Evolutionary conservation across 1,140 invertebrate genomes (phyloP).

Genomic region (Drosophila subpulchrella): DNA sequence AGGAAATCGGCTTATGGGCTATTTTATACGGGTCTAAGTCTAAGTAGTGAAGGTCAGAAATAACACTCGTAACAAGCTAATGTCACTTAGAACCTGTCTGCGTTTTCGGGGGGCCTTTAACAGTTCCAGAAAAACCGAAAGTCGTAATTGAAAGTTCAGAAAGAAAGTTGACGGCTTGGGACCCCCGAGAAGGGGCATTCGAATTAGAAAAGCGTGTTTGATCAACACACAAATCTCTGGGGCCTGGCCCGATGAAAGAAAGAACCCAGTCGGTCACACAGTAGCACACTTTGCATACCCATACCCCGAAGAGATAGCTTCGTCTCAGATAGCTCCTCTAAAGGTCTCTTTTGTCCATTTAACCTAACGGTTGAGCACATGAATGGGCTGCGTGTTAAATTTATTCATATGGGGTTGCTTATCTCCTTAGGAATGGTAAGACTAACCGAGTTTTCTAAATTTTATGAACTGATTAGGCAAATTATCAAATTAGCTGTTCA

Average conservation of each 20-base stretch:
- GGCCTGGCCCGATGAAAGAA: constrained; percentile 21
- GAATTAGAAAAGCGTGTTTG: constrained; percentile 62
- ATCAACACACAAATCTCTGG: constrained; percentile 41
- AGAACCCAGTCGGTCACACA: constrained; percentile 52
- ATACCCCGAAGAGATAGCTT: constrained; percentile 36
- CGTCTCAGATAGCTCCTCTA: constrained; percentile 33
- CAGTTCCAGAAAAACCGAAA: constrained; percentile 62
- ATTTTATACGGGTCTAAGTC: constrained; percentile 1
- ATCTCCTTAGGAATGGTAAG: constrained; percentile 33
- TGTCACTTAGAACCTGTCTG: constrained; percentile 50
- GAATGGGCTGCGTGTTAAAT: constrained; percentile 52
- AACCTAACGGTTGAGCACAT: constrained; percentile 63
- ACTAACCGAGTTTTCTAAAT: constrained; percentile 35
- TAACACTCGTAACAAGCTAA: constrained; percentile 23
- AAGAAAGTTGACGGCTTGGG: constrained; percentile 64
- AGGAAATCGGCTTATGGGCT: constrained; percentile 33
- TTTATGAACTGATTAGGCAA: constrained; percentile 58
- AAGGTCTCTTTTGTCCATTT: constrained; percentile 64
- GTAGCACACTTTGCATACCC: constrained; percentile 59
- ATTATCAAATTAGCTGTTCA: constrained; percentile 65
- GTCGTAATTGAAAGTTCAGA: constrained; percentile 75
- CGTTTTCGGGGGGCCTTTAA: constrained; percentile 15
- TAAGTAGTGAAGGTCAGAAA: constrained; percentile 43
- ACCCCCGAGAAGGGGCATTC: constrained; percentile 46
- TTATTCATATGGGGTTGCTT: constrained; percentile 61